Conservation (phyloP, 2,797 vertebrate species). For the Crax fasciolata region DNA sequence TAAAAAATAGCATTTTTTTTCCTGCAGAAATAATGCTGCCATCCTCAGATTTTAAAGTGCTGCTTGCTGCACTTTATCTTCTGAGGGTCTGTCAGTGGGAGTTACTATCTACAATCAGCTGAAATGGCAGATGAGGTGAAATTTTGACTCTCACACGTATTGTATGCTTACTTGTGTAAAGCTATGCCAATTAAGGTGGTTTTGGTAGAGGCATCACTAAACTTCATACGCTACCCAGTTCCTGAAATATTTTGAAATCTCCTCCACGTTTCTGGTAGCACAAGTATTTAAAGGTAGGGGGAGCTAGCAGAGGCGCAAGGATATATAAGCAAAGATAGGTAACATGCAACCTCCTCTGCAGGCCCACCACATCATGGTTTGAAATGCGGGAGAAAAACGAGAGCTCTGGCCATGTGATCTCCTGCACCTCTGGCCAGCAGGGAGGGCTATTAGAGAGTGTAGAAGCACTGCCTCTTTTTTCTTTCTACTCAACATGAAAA, state of each 20-base stretch:
- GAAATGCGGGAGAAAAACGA: background rate
- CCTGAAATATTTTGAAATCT: background rate
- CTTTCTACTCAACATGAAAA: background rate
- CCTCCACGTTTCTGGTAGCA: background rate
- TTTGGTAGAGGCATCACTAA: background rate
- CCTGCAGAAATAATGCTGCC: constrained; percentile 39
- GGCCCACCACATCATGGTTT: background rate
- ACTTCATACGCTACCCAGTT: background rate
- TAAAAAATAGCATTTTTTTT: constrained; percentile 47
- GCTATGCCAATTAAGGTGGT: background rate
- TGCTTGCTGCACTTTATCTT: constrained; percentile 14
- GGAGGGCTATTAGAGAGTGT: background rate
- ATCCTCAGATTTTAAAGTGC: constrained; percentile 8
- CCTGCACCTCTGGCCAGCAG: background rate
- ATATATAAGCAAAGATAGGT: background rate
- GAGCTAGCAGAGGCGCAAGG: background rate
- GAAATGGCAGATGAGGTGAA: background rate
- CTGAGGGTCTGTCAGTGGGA: constrained; percentile 7
- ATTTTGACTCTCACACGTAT: background rate
- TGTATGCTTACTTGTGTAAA: background rate
- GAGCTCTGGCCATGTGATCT: background rate
- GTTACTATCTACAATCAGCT: constrained; percentile 8
- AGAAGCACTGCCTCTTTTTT: background rate
- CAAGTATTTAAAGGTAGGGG: background rate
- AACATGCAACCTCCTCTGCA: background rate